Evolutionary conservation across 92 coral and sea anemone species (phyloP).

Genomic region (Siderastrea radians): DNA sequence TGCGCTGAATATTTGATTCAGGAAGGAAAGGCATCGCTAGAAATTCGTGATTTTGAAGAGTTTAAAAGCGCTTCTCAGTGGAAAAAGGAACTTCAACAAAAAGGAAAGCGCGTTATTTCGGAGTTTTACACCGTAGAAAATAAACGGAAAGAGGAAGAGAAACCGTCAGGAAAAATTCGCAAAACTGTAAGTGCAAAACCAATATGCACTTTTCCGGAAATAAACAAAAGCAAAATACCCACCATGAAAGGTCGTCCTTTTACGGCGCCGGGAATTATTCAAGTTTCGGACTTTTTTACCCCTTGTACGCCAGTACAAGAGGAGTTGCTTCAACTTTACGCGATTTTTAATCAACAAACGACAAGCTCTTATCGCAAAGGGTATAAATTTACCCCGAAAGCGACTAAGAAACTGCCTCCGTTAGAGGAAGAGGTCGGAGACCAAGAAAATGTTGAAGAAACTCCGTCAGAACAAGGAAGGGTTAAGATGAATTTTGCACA

Average conservation of each 20-base stretch:
- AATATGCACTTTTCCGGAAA: slow-evolving; percentile 5
- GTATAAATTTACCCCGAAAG: slow-evolving; percentile 51
- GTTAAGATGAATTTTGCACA: slow-evolving; percentile 54
- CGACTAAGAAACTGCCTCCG: slow-evolving; percentile 5
- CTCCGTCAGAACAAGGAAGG: slow-evolving; percentile 32
- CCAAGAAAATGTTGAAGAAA: slow-evolving; percentile 19
- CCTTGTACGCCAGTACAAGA: slow-evolving; percentile 72
- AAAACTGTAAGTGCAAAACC: slow-evolving; percentile 33
- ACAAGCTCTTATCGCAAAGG: slow-evolving; percentile 82
- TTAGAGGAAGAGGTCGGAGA: slow-evolving; percentile 5
- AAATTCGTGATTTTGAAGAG: slow-evolving; percentile 68
- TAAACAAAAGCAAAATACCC: not conserved
- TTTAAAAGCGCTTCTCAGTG: slow-evolving; percentile 75
- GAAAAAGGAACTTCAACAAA: slow-evolving; percentile 58
- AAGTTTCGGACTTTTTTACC: slow-evolving; percentile 39
- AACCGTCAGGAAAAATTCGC: not conserved
- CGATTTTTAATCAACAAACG: slow-evolving; percentile 78
- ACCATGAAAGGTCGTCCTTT: slow-evolving; percentile 37
- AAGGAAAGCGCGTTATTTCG: slow-evolving; percentile 39
- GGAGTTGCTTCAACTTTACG: slow-evolving; percentile 62
- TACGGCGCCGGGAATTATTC: slow-evolving; percentile 64
- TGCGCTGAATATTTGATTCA: slow-evolving; percentile 74
- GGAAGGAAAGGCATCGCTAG: slow-evolving; percentile 81
- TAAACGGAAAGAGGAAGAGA: slow-evolving; percentile 25
- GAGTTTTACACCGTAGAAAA: slow-evolving; percentile 13